Base-by-base conservation (phyloP, 1,140 invertebrate genomes). In the Pomacea maculata region DNA sequence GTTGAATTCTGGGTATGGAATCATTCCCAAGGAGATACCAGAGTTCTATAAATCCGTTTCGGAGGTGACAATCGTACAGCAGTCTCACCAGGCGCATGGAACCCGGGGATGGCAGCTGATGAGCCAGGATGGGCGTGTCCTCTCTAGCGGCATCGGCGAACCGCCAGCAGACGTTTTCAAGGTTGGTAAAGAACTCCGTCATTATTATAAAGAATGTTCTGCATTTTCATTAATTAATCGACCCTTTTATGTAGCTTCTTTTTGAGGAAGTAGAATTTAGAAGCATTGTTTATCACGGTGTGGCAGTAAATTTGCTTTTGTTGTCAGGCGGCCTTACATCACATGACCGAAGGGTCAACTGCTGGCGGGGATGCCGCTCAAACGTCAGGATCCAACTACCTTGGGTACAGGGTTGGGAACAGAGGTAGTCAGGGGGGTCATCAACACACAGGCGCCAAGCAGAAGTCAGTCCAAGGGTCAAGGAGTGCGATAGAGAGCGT, bases 1-100 rank as follows among this genome's bases (percentile, higher is more conserved):
- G 67, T 57, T 76, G 55, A 70, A 78, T 70, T 81, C 80, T n/a
- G 80, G 80, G 6, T 78, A 78, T 61, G 80, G 76, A 19, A 19
- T 19, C 29, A 55, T 78, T 25, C 80, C 80, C 12, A 65, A 68
- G 64, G 14, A 68, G 11, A 45, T 75, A 65, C 57, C 52, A 5
- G n/a, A 67, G 21, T 73, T 55, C 7, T 34, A 75, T 10, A 54
- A 64, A 70, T 52, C 68, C 10, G 25, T 9, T n/a, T n/a, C 25
- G 67, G 63, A 63, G 29, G 21, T 19, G 21, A 29, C 34, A 57
- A 54, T 64, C 15, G 57, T 78, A 17, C 65, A 63, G n/a, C 68
- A 77, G 61, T 29, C 29, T 12, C 52, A 15, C 45, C 29, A 15
- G 19, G 75, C 34, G 7, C 65, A 61, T 14, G 63, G 72, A 25